These are phyloP conservation scores for Hippopotamyrus pictus DNA, from an alignment of 2,797 vertebrate genomes.

Conservation along the genomic window DNA sequence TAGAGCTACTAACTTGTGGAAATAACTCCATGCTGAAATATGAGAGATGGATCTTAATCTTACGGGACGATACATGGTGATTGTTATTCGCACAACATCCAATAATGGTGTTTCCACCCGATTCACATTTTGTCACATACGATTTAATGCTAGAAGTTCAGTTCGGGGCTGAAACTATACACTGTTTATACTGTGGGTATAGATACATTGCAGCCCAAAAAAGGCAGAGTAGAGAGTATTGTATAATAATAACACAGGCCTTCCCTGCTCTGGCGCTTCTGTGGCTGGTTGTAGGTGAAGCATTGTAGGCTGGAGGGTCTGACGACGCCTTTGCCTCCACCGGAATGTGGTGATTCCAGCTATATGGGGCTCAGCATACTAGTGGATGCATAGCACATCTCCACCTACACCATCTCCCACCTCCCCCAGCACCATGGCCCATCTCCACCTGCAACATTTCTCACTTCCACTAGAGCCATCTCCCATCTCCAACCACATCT, in stretches of 20 bases:
- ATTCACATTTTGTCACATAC: background rate
- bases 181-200: background rate
- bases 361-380: background rate
- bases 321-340: background rate
- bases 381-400: background rate
- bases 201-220: background rate
- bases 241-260: background rate
- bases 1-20: background rate
- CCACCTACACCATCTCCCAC: too few species aligned
- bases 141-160: background rate
- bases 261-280: background rate
- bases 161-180: background rate
- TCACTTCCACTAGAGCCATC: background rate
- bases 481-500: background rate
- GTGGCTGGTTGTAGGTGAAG: background rate
- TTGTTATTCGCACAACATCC: background rate
- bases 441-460: background rate
- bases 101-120: background rate
- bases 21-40: background rate
- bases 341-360: background rate
- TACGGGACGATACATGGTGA: background rate
- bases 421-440: background rate
- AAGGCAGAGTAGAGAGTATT: background rate
- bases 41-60: background rate
- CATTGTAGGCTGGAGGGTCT: background rate